Conservation (phyloP, 2,888 invertebrate species). For the Pterostichus niger region DNA sequence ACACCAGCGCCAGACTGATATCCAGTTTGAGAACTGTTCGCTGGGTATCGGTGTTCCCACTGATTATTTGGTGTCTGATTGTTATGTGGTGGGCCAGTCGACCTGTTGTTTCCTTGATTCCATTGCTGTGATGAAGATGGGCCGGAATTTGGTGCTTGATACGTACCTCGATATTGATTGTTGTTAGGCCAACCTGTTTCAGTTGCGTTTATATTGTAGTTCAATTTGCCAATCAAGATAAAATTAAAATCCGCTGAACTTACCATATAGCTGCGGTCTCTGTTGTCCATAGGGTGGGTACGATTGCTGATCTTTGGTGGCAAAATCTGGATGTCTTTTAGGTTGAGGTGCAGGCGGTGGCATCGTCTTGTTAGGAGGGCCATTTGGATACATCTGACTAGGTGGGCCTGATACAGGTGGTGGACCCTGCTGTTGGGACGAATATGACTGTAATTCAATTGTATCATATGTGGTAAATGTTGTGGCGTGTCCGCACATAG, state of each 20-base stretch:
- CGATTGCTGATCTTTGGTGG: slow-evolving; percentile 86
- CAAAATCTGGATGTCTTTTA: slow-evolving; percentile 90
- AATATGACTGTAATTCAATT: slow-evolving; percentile 50
- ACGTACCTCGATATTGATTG: slow-evolving; percentile 78
- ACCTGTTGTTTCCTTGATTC: slow-evolving; percentile 76
- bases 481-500: not conserved
- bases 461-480: not conserved
- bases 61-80: slow-evolving; percentile 72
- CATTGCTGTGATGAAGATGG: slow-evolving; percentile 75
- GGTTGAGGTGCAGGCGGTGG: slow-evolving; percentile 85
- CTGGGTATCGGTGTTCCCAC: slow-evolving; percentile 78
- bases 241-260: slow-evolving; percentile 46
- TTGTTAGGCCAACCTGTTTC: slow-evolving; percentile 83
- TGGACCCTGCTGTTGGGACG: slow-evolving; percentile 54
- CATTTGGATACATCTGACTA: slow-evolving; percentile 64
- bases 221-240: slow-evolving; percentile 7
- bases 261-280: slow-evolving; percentile 84
- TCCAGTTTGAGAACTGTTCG: slow-evolving; percentile 74
- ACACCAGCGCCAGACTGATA: slow-evolving; percentile 74
- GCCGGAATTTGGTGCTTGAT: slow-evolving; percentile 76
- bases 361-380: slow-evolving; percentile 79
- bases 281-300: slow-evolving; percentile 84
- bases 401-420: slow-evolving; percentile 62
- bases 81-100: slow-evolving; percentile 73
- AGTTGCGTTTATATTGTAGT: slow-evolving; percentile 13